Percentiles rank a stretch among this genome's conserved stretches.
Evolutionary conservation across 2,113 vertebrate genomes (phyloP).

Genomic region (Sceloporus undulatus): DNA sequence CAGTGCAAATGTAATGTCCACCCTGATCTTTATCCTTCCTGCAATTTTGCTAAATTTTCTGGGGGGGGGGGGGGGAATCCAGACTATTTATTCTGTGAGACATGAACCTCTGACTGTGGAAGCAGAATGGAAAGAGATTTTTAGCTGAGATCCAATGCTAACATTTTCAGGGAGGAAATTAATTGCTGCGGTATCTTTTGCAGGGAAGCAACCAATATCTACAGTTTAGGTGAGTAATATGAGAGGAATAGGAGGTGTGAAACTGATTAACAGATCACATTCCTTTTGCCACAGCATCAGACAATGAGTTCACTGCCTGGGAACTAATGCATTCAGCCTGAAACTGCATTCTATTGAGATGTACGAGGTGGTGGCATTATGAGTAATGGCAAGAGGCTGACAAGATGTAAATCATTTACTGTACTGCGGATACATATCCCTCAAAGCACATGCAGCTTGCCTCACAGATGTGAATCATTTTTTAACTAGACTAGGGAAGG

Average conservation of each 20-base stretch:
- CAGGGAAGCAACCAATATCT: background rate
- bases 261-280: constrained; percentile 24
- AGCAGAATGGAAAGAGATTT: background rate
- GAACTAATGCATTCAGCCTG: constrained; percentile 34
- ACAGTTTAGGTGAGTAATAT: constrained; percentile 7
- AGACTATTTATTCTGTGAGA: background rate
- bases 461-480: constrained; percentile 26
- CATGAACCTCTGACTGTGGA: background rate
- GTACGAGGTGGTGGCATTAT: background rate
- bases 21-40: background rate
- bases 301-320: background rate
- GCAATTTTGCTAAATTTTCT: background rate
- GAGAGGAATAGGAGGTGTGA: constrained; percentile 5
- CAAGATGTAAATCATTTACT: constrained; percentile 39
- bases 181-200: background rate
- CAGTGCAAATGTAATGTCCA: background rate
- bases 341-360: constrained; percentile 19
- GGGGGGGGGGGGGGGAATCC: background rate
- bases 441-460: background rate
- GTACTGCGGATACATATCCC: background rate
- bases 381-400: constrained; percentile 25
- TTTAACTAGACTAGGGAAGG: constrained; percentile 28
- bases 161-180: background rate
- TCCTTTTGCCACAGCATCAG: constrained; percentile 1
- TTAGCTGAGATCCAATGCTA: background rate